phyloP scores from a whole-genome alignment of 2,797 vertebrate genomes.

The Hydrophis major region DNA sequence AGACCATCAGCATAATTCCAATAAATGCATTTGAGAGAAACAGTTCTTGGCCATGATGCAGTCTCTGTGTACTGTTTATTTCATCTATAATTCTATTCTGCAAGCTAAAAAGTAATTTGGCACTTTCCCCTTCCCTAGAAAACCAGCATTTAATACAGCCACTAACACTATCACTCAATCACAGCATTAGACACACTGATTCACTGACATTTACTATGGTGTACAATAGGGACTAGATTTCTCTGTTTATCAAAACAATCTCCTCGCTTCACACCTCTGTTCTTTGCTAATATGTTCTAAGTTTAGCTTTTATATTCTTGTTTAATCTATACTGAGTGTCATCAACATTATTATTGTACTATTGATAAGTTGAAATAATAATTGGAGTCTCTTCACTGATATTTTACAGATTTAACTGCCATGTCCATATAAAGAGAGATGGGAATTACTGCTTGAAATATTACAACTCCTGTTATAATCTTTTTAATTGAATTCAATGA shows the following conservation, averaged over 20 bases:
- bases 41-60: slow-evolving; percentile 52
- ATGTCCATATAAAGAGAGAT: not conserved
- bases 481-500: slow-evolving; percentile 9
- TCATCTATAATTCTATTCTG: slow-evolving; percentile 44
- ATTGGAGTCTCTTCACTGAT: slow-evolving; percentile 31
- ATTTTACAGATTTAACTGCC: slow-evolving; percentile 18
- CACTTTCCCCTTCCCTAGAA: slow-evolving; percentile 38
- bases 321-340: not conserved
- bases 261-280: slow-evolving; percentile 50
- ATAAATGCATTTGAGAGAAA: slow-evolving; percentile 68
- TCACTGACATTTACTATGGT: slow-evolving; percentile 64
- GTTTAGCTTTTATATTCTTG: slow-evolving; percentile 32
- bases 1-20: slow-evolving; percentile 61
- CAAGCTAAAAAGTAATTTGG: slow-evolving; percentile 51
- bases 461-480: slow-evolving; percentile 7
- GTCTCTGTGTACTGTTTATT: slow-evolving; percentile 42
- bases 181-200: slow-evolving; percentile 57
- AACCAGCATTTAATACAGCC: slow-evolving; percentile 45
- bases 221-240: slow-evolving; percentile 53
- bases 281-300: slow-evolving; percentile 50
- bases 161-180: slow-evolving; percentile 54
- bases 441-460: slow-evolving; percentile 7
- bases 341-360: not conserved
- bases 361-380: slow-evolving; percentile 21
- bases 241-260: slow-evolving; percentile 61